phyloP scores from a whole-genome alignment of 2,113 vertebrate genomes.

The Pongo pygmaeus region DNA sequence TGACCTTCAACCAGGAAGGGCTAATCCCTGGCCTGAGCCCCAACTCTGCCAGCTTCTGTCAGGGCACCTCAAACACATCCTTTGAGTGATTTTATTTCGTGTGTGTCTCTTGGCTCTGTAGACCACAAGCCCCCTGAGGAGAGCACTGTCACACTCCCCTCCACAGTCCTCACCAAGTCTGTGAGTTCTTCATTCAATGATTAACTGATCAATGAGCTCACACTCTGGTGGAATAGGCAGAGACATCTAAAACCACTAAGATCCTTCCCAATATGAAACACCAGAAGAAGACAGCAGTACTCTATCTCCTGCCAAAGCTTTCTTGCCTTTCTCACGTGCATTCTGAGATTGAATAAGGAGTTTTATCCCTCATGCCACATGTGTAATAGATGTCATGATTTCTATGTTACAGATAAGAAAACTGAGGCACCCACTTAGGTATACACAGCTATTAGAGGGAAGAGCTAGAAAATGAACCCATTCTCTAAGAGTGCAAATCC shows the following conservation, averaged over 20 bases:
- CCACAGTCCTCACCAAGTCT: neutral
- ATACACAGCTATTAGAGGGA: neutral
- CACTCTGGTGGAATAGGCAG: neutral
- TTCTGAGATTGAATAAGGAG: neutral
- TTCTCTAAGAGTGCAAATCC: too few species aligned
- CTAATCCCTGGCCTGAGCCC: accelerated
- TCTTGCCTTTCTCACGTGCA: neutral
- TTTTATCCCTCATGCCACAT: neutral
- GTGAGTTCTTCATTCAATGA: neutral
- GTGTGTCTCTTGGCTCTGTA: accelerated
- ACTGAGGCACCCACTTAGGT: neutral
- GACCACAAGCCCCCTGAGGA: neutral
- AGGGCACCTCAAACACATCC: neutral
- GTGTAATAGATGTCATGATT: neutral
- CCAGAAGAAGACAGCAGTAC: neutral
- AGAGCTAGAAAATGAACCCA: neutral
- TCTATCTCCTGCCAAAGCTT: neutral
- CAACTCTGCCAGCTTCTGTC: neutral
- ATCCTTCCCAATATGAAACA: neutral
- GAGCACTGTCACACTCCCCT: neutral
- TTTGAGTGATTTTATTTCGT: neutral
- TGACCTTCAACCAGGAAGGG: neutral
- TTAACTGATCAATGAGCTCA: neutral
- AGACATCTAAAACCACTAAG: neutral
- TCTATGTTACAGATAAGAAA: neutral